Evolutionary conservation across 2,888 invertebrate species (phyloP), one percentile per base, ranked within the genome.

Genomic region (Zygogramma bicolorata): DNA sequence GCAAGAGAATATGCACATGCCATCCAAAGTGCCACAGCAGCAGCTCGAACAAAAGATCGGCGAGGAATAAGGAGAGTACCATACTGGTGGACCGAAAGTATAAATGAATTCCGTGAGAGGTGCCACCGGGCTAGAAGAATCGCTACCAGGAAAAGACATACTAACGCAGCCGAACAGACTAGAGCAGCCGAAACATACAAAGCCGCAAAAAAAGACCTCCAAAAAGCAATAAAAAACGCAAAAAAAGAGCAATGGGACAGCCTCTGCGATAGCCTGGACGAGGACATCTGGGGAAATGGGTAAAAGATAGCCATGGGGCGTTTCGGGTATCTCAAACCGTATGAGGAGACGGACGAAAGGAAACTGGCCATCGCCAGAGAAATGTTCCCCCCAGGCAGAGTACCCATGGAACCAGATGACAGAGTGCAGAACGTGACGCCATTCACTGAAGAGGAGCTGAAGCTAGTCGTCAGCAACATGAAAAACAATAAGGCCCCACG

Each of bases 401-500:
- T 2, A 7, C 34, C 2, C 13, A 34, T 10, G 13, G 34, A 34
- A 34, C 34, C 34, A 2, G 10, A 10, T 13, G 13, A 34, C 10
- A 7, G 10, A 34, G 13, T 34, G 8, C 8, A 3, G 15, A 34
- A 18, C 15, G 4, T 20, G n/a, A n/a, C 6, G 7, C 68, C 65
- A 1, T 75, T 79, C 57, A 77, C 70, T 1, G 20, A 27, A 59
- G 68, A 70, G 7, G 77, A 79, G 38, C 69, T 80, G 10, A 7
- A 8, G 13, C 38, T 20, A 7, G 79, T 74, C 0, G 60, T 53
- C 3, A n/a, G 7, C 5, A 59, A 59, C 6, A 66, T 79, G 5
- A 73, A 70, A 8, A 75, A 65, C 20, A 49, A 62, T 3, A 79
- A 79, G 60, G 79, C 79, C 0, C 76, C 79, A 6, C 79, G 77